Evolutionary conservation across 2,888 invertebrate species (phyloP).

Genomic region (Eurytoma adleriae): DNA sequence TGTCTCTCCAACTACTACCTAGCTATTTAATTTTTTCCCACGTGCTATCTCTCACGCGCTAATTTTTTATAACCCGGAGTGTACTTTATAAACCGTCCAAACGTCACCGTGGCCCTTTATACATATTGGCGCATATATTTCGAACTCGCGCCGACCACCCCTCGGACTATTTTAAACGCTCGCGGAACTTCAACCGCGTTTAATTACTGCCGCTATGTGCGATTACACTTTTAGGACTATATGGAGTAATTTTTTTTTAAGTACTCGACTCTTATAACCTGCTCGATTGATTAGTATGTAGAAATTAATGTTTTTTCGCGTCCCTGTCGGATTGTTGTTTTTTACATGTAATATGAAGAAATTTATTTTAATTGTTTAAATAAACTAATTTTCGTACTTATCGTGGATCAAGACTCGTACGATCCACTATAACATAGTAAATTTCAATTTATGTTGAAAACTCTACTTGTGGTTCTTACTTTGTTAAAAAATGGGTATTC

Average conservation of each 20-base stretch:
- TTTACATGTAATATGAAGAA: too few species aligned
- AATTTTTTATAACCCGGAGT: slow-evolving; percentile 46
- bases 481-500: too few species aligned
- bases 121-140: background rate
- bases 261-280: too few species aligned
- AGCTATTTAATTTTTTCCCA: slow-evolving; percentile 39
- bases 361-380: too few species aligned
- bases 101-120: background rate
- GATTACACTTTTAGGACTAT: slow-evolving; percentile 12
- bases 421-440: too few species aligned
- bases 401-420: too few species aligned
- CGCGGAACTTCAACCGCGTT: background rate
- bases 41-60: slow-evolving; percentile 48
- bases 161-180: slow-evolving; percentile 12
- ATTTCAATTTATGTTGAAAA: too few species aligned
- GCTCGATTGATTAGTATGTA: background rate
- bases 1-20: slow-evolving; percentile 6
- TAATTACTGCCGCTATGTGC: background rate
- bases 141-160: background rate
- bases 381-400: too few species aligned
- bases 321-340: background rate
- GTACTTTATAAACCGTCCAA: slow-evolving; percentile 33
- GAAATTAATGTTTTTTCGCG: background rate
- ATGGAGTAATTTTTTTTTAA: background rate
- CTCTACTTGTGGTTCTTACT: too few species aligned